Conservation (phyloP, 2,113 vertebrate species). For the Epinephelus moara region DNA sequence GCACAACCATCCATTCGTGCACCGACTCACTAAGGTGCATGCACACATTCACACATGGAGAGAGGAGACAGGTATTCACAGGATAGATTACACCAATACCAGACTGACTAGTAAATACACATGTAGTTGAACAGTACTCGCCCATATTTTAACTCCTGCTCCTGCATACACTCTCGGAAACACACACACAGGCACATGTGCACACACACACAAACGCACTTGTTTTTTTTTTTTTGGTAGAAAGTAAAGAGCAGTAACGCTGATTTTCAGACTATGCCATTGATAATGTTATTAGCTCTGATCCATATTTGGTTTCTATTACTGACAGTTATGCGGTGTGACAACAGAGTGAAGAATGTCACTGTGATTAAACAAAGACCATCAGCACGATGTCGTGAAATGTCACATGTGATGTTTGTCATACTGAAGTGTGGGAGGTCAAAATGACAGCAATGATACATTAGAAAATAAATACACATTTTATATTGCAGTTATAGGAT, state of each 20-base stretch:
- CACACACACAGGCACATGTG: slow-evolving; percentile 30
- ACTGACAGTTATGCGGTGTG: slow-evolving; percentile 39
- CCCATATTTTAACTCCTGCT: slow-evolving; percentile 68
- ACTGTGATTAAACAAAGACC: slow-evolving; percentile 32
- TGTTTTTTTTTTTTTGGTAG: slow-evolving; percentile 58
- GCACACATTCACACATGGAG: slow-evolving; percentile 42
- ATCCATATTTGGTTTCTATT: slow-evolving; percentile 74
- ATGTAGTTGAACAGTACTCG: slow-evolving; percentile 74
- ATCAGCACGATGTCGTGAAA: slow-evolving; percentile 19
- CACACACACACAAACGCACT: slow-evolving; percentile 31
- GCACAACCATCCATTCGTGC: slow-evolving; percentile 20
- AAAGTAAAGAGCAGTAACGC: slow-evolving; percentile 65
- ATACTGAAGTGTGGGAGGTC: slow-evolving; percentile 18
- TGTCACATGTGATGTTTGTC: not conserved
- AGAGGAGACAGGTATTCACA: slow-evolving; percentile 76
- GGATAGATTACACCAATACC: slow-evolving; percentile 77
- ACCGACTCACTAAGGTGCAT: slow-evolving; percentile 23
- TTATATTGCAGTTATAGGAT: slow-evolving; percentile 69
- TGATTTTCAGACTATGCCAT: slow-evolving; percentile 53
- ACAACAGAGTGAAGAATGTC: slow-evolving; percentile 21
- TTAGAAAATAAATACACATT: slow-evolving; percentile 67
- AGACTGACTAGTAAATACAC: slow-evolving; percentile 80
- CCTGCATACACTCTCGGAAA: slow-evolving; percentile 44
- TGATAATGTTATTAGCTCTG: slow-evolving; percentile 60
- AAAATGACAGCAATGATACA: slow-evolving; percentile 39